Percentiles rank a stretch among this genome's conserved stretches.
These are phyloP conservation scores for Pan troglodytes DNA, from an alignment of 2,113 vertebrate genomes.

Conservation along the genomic window NHGRI_mPanTro3-v2.1_pri NC_072403.2:101734001-101734500, in stretches of 20 bases:
- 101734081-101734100: not conserved
- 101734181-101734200: not conserved
- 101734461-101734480: not conserved
- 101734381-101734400: not conserved
- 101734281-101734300: not conserved
- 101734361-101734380: not conserved
- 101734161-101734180: not conserved
- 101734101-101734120: not conserved
- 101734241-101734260: not conserved
- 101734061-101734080: not conserved
- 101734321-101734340: not conserved
- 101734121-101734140: not conserved
- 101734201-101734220: not conserved
- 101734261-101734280: not conserved
- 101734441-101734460: slow-evolving; percentile 4
- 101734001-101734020: not conserved
- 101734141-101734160: not conserved
- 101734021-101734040: not conserved
- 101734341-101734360: not conserved
- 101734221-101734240: accelerated
- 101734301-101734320: not conserved
- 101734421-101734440: not conserved
- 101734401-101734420: not conserved
- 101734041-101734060: not conserved
- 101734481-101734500: not conserved